These are phyloP conservation scores for Orchestia grillus DNA, from an alignment of 1,140 invertebrate species.

Conservation along the genomic window DNA sequence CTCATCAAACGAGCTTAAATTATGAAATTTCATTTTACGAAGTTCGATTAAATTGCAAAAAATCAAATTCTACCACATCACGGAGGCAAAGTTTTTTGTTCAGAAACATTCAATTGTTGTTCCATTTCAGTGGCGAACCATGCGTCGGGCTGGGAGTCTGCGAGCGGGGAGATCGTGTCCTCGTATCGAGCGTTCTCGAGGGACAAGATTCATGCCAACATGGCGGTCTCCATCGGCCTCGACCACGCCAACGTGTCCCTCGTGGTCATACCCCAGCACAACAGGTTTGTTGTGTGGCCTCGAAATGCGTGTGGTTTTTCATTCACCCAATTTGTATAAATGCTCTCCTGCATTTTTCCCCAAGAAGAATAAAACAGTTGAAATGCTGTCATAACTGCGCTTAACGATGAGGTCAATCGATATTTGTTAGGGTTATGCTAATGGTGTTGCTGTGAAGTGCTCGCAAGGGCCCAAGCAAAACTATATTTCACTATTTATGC, in stretches of 20 bases:
- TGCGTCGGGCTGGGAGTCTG: constrained; percentile 95
- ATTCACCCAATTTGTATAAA: no score
- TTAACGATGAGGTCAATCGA: no score
- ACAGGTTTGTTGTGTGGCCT: background rate
- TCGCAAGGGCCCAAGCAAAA: no score
- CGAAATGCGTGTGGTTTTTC: no score
- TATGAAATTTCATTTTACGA: background rate
- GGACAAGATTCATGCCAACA: constrained; percentile 87
- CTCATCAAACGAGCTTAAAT: background rate
- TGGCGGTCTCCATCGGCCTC: constrained; percentile 93
- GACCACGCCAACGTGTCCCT: constrained; percentile 92
- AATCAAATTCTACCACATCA: background rate
- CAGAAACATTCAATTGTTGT: background rate
- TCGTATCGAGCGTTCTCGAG: constrained; percentile 93
- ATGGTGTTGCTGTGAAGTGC: background rate
- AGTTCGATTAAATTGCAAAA: background rate
- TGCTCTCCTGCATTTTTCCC: no score
- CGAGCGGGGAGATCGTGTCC: constrained; percentile 83
- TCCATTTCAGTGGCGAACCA: constrained; percentile 85
- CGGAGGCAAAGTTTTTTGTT: background rate
- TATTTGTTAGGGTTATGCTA: background rate
- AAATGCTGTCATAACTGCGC: no score
- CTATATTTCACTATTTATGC: background rate
- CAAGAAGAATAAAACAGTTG: no score
- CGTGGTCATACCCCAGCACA: constrained; percentile 43